Conservation (phyloP, 2,888 invertebrate species). For the Tribolium freemani region DNA sequence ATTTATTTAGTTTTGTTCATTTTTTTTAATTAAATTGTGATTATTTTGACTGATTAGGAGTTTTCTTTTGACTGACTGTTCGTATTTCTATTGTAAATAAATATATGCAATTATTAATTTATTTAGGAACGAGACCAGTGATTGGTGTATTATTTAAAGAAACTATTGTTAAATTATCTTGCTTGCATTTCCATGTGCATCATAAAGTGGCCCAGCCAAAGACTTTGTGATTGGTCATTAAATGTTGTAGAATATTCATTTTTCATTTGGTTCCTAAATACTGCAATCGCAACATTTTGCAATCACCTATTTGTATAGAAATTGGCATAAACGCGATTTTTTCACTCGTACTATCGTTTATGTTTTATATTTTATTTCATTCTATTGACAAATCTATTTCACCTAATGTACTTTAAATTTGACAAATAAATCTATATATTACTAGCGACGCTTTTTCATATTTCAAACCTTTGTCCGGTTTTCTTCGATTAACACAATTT, state of each 20-base stretch:
- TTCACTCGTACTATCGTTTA: conserved; percentile 33
- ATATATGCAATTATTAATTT: conserved; percentile 25
- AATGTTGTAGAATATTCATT: conserved; percentile 37
- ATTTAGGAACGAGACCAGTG: conserved; percentile 41
- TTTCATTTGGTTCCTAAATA: conserved; percentile 36
- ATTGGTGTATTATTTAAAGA: conserved; percentile 40
- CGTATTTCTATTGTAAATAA: conserved; percentile 35
- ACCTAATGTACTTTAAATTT: conserved; percentile 44
- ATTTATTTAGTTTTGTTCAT: conserved; percentile 55
- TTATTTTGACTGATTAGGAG: conserved; percentile 45
- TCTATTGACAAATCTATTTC: conserved; percentile 33
- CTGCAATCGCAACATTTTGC: conserved; percentile 30
- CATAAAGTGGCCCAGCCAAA: conserved; percentile 46
- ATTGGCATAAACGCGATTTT: conserved; percentile 29
- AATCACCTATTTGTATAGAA: conserved; percentile 35
- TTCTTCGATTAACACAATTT: too few relatives aligned
- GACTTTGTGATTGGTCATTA: conserved; percentile 44
- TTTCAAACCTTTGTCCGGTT: neutral
- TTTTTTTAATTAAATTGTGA: conserved; percentile 48
- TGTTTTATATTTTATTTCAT: conserved; percentile 19
- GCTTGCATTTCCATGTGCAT: conserved; percentile 46
- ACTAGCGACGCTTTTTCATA: neutral
- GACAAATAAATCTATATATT: conserved; percentile 46
- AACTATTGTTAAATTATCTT: conserved; percentile 24
- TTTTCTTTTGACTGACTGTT: conserved; percentile 40